phyloP scores from a whole-genome alignment of 2,797 vertebrate species.

The Buceros bicornis region DNA sequence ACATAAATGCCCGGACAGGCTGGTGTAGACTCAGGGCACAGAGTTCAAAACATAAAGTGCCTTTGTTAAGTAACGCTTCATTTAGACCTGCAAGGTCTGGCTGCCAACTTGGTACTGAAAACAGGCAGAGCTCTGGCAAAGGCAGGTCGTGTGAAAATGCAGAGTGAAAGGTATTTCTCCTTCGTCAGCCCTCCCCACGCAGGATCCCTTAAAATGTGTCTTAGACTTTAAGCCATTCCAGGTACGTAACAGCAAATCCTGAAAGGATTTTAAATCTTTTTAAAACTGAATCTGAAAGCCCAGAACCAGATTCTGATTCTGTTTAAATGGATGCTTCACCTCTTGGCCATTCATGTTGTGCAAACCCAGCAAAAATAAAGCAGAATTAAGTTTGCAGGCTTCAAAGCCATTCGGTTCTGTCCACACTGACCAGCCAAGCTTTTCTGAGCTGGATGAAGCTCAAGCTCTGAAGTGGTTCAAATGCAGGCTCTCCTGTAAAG shows the following conservation, averaged over 20 bases:
- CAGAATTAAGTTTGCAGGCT: conserved; percentile 16
- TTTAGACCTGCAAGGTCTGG: background rate
- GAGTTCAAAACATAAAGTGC: conserved; percentile 63
- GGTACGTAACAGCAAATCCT: background rate
- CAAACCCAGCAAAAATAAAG: conserved; percentile 46
- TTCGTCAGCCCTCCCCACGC: background rate
- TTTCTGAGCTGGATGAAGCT: conserved; percentile 42
- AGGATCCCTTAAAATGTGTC: background rate
- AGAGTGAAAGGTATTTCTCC: conserved; percentile 36
- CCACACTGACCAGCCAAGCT: conserved; percentile 40
- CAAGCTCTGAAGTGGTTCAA: conserved; percentile 8
- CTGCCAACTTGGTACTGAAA: conserved; percentile 15
- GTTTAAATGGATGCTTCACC: background rate
- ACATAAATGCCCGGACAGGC: background rate
- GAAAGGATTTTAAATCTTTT: background rate
- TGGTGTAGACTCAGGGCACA: conserved; percentile 28
- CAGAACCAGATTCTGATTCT: background rate
- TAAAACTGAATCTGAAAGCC: background rate
- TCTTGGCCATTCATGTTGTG: background rate
- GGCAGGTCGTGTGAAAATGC: background rate
- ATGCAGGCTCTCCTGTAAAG: conserved; percentile 23
- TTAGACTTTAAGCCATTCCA: conserved; percentile 2
- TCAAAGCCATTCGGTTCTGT: conserved; percentile 22
- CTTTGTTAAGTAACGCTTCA: conserved; percentile 39
- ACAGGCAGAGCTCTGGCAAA: conserved; percentile 20